phyloP scores from a whole-genome alignment of 2,113 vertebrate species.

The Cynocephalus volans region DNA sequence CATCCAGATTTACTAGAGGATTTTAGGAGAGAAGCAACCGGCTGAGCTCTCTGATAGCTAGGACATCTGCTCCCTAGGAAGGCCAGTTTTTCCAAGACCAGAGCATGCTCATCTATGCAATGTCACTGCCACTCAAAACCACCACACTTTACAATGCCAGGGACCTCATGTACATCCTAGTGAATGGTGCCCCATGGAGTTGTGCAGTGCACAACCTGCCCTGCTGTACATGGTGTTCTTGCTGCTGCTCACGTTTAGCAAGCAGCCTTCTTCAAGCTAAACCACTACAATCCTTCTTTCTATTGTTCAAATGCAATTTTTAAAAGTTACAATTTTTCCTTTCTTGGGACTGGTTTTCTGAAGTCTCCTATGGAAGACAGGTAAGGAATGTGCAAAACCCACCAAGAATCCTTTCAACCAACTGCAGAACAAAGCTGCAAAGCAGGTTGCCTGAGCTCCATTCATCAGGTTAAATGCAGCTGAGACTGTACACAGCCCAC shows the following conservation, averaged over 20 bases:
- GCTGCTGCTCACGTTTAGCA: neutral
- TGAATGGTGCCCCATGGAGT: neutral
- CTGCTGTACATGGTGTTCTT: neutral
- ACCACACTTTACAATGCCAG: fast-evolving
- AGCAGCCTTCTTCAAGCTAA: neutral
- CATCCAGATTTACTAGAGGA: neutral
- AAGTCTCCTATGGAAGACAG: conserved; percentile 73
- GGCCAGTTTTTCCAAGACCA: conserved; percentile 67
- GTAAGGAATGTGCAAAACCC: conserved; percentile 75
- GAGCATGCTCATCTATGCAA: conserved; percentile 34
- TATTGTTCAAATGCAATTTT: conserved; percentile 21
- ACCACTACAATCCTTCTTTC: neutral
- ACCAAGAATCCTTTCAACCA: conserved; percentile 65
- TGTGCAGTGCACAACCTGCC: neutral
- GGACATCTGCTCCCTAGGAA: conserved; percentile 55
- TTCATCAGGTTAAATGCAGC: conserved; percentile 86
- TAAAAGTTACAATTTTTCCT: neutral
- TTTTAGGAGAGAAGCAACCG: neutral
- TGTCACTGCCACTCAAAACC: neutral
- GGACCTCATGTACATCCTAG: too few species aligned
- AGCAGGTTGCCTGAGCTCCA: conserved; percentile 85
- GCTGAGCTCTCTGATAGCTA: neutral
- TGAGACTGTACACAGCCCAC: conserved; percentile 75
- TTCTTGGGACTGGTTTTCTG: conserved; percentile 67
- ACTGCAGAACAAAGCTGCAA: conserved; percentile 86